Conservation (phyloP, 2,113 vertebrate species). For the Tenebrosternarchus preto region DNA sequence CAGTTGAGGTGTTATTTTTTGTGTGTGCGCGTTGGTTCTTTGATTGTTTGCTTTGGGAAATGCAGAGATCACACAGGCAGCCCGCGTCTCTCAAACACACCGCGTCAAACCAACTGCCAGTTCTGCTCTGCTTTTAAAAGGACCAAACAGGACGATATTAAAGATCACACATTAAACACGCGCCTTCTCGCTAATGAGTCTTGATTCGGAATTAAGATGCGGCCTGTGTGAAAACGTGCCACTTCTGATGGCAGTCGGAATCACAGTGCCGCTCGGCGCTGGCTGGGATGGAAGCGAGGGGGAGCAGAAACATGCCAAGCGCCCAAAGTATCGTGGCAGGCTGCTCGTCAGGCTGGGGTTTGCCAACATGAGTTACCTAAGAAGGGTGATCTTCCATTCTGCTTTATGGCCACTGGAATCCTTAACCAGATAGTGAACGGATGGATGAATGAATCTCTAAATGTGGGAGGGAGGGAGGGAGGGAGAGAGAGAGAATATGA, state of each 20-base stretch:
- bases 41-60: too few species aligned
- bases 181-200: not conserved
- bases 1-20: not conserved
- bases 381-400: slow-evolving; percentile 60
- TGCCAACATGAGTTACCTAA: slow-evolving; percentile 53
- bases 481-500: too few species aligned
- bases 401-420: slow-evolving; percentile 59
- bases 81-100: too few species aligned
- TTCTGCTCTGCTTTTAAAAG: too few species aligned
- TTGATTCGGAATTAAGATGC: slow-evolving; percentile 1
- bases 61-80: too few species aligned
- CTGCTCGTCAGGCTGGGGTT: slow-evolving; percentile 34
- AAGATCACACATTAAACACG: not conserved
- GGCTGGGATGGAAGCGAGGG: not conserved
- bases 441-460: not conserved
- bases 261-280: not conserved
- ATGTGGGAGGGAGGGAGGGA: too few species aligned
- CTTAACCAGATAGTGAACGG: slow-evolving; percentile 32
- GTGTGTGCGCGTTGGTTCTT: not conserved
- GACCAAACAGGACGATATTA: slow-evolving; percentile 1
- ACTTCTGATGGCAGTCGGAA: slow-evolving; percentile 6
- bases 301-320: not conserved
- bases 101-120: not conserved
- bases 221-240: not conserved
- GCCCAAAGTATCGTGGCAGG: slow-evolving; percentile 17